Evolutionary conservation across 2,888 invertebrate genomes (phyloP).

Genomic region (Volucella bombylans): DNA sequence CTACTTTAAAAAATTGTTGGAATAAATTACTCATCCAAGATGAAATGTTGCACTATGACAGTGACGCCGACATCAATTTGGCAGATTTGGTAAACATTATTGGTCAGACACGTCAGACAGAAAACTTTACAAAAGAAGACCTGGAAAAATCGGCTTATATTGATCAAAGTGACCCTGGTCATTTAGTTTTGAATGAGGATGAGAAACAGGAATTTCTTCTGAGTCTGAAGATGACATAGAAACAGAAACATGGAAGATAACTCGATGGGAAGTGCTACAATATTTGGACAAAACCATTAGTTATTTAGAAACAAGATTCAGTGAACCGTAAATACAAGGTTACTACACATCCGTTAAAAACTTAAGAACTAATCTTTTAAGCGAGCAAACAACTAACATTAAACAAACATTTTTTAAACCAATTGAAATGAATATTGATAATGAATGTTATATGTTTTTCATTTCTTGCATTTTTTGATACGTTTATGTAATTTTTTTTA

Average conservation of each 20-base stretch:
- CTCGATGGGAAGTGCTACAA: slow-evolving; percentile 20
- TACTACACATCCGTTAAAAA: slow-evolving; percentile 14
- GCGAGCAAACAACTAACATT: too few relatives aligned
- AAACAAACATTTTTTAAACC: too few relatives aligned
- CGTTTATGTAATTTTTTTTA: not conserved
- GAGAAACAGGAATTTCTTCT: not conserved
- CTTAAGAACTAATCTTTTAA: slow-evolving; percentile 16
- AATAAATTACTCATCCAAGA: slow-evolving; percentile 6
- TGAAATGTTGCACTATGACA: slow-evolving; percentile 11
- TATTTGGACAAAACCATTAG: slow-evolving; percentile 12
- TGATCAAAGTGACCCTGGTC: not conserved
- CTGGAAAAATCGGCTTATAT: not conserved
- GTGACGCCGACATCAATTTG: slow-evolving; percentile 1
- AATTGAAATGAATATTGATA: too few relatives aligned
- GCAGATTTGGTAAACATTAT: slow-evolving; percentile 12
- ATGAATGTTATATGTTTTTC: too few relatives aligned
- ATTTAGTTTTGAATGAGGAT: slow-evolving; percentile 11
- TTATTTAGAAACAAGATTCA: slow-evolving; percentile 17
- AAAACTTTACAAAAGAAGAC: slow-evolving; percentile 19
- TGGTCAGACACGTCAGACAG: not conserved
- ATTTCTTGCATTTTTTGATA: not conserved
- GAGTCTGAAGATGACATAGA: slow-evolving; percentile 10
- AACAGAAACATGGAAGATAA: slow-evolving; percentile 13
- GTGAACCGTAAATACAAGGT: slow-evolving; percentile 18
- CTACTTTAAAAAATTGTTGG: slow-evolving; percentile 1